These are phyloP conservation scores for Seriola aureovittata DNA, from an alignment of 2,113 vertebrate species.

Conservation along the genomic window DNA sequence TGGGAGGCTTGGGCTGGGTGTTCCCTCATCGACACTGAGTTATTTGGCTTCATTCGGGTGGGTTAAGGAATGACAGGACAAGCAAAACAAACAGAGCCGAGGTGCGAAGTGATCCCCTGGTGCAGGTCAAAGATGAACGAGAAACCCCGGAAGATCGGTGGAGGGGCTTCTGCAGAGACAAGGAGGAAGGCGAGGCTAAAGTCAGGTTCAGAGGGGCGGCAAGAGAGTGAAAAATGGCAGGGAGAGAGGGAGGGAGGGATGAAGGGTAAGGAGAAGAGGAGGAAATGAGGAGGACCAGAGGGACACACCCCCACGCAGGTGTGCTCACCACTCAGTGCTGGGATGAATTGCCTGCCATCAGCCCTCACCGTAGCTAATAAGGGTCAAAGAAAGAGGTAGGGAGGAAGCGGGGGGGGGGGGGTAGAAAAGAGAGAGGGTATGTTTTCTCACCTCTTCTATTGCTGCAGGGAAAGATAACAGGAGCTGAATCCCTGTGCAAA, in stretches of 20 bases:
- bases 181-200: conserved; percentile 18
- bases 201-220: conserved; percentile 20
- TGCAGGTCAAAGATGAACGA: conserved; percentile 76
- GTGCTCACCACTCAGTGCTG: conserved; percentile 58
- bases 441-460: conserved; percentile 72
- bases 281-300: conserved; percentile 29
- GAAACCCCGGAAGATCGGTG: conserved; percentile 32
- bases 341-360: conserved; percentile 71
- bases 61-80: conserved; percentile 81
- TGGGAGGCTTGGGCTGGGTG: conserved; percentile 54
- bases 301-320: conserved; percentile 74
- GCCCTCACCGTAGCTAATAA: conserved; percentile 70
- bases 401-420: conserved; percentile 13
- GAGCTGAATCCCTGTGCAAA: conserved; percentile 79
- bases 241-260: neutral
- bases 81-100: conserved; percentile 87
- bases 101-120: conserved; percentile 83
- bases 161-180: conserved; percentile 32
- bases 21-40: conserved; percentile 75
- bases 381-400: conserved; percentile 71
- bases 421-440: conserved; percentile 57
- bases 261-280: conserved; percentile 26
- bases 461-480: conserved; percentile 79
- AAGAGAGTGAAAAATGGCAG: conserved; percentile 58
- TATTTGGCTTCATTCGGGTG: conserved; percentile 75